Percentiles rank a stretch among this genome's conserved stretches.
Conservation (phyloP, 1,140 invertebrate genomes). For the Heliconius himera region DNA sequence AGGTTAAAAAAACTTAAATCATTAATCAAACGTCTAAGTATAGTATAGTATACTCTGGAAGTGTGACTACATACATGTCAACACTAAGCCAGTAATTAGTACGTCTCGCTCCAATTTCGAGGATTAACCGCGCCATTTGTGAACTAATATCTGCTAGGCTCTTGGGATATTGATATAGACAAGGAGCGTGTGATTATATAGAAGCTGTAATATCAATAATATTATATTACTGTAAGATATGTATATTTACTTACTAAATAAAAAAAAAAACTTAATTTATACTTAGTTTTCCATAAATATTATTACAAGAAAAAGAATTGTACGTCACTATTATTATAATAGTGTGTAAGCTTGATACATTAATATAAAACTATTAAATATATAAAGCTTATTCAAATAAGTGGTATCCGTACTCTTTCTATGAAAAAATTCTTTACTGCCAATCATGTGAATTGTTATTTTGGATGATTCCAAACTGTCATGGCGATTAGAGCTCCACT, state of each 20-base stretch:
- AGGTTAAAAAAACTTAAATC: neutral
- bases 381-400: no score
- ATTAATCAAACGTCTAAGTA: neutral
- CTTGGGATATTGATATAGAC: constrained; percentile 33
- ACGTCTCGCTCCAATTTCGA: constrained; percentile 25
- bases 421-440: no score
- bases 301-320: no score
- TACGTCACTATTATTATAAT: no score
- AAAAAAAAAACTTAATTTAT: no score
- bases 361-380: neutral
- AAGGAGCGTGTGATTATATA: neutral
- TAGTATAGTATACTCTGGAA: neutral
- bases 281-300: no score
- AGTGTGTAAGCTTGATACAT: no score
- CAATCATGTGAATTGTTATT: no score
- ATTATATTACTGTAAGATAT: neutral
- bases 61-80: constrained; percentile 13
- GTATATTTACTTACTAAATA: neutral
- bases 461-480: no score
- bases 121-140: constrained; percentile 33
- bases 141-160: constrained; percentile 35
- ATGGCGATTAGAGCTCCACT: no score
- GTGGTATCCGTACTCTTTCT: no score
- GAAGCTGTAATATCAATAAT: neutral
- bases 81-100: constrained; percentile 36